Conservation (phyloP, 2,113 vertebrate genomes). For the Dascyllus trimaculatus region DNA sequence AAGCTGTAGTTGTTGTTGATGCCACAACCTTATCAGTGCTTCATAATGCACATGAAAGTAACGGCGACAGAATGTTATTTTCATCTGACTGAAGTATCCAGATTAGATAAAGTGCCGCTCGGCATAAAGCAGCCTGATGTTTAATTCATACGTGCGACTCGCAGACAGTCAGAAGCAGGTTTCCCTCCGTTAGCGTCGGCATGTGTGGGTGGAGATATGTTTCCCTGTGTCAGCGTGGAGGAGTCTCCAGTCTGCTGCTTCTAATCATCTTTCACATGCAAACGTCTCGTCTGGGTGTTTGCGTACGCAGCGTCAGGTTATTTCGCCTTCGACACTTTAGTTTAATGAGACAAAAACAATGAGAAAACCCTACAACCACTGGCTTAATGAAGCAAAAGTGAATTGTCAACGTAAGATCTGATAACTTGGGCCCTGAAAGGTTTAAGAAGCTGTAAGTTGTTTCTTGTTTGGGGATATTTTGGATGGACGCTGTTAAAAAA, state of each 20-base stretch:
- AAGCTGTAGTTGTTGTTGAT: too few relatives aligned
- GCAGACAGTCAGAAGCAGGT: constrained; percentile 10
- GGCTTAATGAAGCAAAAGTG: background rate
- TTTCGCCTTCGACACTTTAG: too few relatives aligned
- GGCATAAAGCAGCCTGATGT: background rate
- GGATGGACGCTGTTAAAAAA: too few relatives aligned
- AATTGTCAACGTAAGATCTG: background rate
- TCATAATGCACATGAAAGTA: too few relatives aligned
- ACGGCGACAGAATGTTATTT: too few relatives aligned
- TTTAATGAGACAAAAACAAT: too few relatives aligned
- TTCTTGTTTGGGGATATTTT: too few relatives aligned
- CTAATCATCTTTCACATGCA: constrained; percentile 4
- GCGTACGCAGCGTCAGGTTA: background rate
- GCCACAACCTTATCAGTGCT: too few relatives aligned
- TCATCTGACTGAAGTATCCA: background rate
- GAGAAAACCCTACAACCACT: too few relatives aligned
- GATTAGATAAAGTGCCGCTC: background rate
- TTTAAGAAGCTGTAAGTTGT: too few relatives aligned
- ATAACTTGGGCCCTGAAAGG: too few relatives aligned
- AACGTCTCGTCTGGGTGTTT: background rate
- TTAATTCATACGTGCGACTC: background rate
- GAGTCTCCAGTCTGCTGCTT: background rate
- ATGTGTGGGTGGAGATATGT: constrained; percentile 22
- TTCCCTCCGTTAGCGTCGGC: background rate
- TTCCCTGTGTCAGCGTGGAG: constrained; percentile 12